Evolutionary conservation across 1,140 invertebrate genomes (phyloP).

Genomic region (Anastrepha ludens): DNA sequence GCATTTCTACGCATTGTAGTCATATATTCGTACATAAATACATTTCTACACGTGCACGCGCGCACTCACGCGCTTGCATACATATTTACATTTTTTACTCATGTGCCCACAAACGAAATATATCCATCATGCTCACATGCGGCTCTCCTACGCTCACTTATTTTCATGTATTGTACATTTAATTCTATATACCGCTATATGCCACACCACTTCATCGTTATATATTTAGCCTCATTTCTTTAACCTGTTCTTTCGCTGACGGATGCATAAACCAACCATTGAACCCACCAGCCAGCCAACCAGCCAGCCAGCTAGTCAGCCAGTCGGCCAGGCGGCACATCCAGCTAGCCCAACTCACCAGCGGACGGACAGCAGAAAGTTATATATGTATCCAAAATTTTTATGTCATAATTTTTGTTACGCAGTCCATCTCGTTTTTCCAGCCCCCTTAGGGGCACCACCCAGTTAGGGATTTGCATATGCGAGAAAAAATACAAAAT

Average conservation of each 20-base stretch:
- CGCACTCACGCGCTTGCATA: neutral
- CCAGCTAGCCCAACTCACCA: neutral
- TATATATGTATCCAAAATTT: neutral
- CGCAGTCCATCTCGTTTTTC: neutral
- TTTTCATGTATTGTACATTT: neutral
- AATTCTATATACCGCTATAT: neutral
- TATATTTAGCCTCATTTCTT: constrained; percentile 41
- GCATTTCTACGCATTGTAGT: neutral
- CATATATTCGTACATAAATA: neutral
- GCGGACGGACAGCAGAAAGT: neutral
- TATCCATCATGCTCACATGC: constrained; percentile 17
- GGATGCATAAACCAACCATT: neutral
- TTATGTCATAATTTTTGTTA: constrained; percentile 36
- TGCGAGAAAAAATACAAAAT: neutral
- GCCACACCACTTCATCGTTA: neutral
- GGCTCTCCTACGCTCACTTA: neutral
- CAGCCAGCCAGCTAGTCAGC: neutral
- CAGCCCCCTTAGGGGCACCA: neutral
- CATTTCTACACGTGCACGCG: neutral
- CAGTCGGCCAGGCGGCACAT: neutral
- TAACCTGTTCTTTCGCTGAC: neutral
- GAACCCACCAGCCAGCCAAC: neutral
- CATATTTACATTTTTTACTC: neutral
- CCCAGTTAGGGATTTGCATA: neutral
- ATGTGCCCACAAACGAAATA: neutral